Evolutionary conservation across 2,113 vertebrate species (phyloP).

Genomic region (Trochalopteron elliotii): DNA sequence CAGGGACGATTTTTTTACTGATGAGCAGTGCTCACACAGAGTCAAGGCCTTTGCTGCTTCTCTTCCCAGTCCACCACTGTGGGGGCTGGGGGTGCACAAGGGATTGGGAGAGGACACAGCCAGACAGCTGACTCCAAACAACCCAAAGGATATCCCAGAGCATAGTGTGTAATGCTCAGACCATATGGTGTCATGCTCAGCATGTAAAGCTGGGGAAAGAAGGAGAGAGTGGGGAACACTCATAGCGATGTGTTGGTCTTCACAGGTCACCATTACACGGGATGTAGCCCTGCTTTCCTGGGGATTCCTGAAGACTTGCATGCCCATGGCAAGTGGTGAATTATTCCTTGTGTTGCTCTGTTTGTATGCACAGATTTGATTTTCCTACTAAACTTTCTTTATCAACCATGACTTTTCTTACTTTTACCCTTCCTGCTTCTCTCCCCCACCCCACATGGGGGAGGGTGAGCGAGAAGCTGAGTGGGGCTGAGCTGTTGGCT

Average conservation of each 20-base stretch:
- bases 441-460: rapidly evolving
- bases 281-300: background rate
- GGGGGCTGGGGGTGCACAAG: too few species aligned
- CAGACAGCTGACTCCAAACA: rapidly evolving
- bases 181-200: background rate
- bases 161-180: background rate
- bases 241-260: rapidly evolving
- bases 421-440: background rate
- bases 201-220: background rate
- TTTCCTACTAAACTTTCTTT: background rate
- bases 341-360: background rate
- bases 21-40: background rate
- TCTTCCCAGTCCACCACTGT: rapidly evolving
- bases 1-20: rapidly evolving
- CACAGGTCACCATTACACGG: rapidly evolving
- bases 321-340: background rate
- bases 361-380: rapidly evolving
- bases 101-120: background rate
- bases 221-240: rapidly evolving
- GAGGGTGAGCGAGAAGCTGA: rapidly evolving
- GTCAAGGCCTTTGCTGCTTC: background rate
- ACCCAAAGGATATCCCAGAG: background rate
- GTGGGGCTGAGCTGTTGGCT: background rate
- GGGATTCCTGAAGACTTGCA: background rate
- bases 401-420: background rate